Base-by-base conservation (phyloP, 2,888 invertebrate species). In the Taenaris catops region DNA sequence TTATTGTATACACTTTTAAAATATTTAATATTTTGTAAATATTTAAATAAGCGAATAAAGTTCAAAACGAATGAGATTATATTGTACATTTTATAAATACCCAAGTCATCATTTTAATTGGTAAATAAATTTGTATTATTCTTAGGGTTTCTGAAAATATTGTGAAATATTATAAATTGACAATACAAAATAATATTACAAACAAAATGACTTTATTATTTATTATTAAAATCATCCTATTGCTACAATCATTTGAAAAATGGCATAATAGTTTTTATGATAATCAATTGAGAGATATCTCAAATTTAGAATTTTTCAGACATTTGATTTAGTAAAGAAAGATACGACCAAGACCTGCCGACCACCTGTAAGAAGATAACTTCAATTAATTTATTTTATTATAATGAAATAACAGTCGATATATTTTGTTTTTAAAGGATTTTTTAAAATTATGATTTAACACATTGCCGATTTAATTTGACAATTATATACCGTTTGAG, bases 1-100 rank as follows among this genome's bases (percentile, higher is more conserved):
- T 67, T 69, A 78, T 78, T 84, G 83, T 86, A 84, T 81, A 84
- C 84, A 83, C 75, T 71, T 83, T 79, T 81, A 79, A 75, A 68
- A 79, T 71, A 84, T 71, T 68, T 74, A 79, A 81, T 84, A 84
- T 83, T 84, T 84, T 86, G 86, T 86, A 86, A 81, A 86, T 86
- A 86, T 83, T 69, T 80, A 76, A 59, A 41, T 47, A 49, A 78
- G 60, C 64, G 28, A 41, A 28, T 42, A 39, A 65, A 75, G 79
- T 76, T 68, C 71, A 74, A 83, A 83, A 73, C 70, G 69, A 81
- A 80, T 81, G 86, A 86, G 86, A 86, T 86, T 86, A 84, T 83
- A 84, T 80, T 86, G 84, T 86, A 86, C 71, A 84, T 84, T 86
- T 81, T 84, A 84, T 84, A 83, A 83, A 84, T 54, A 60, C 56